Base-by-base conservation (phyloP, 2,113 vertebrate species). In the Embiotoca jacksoni region DNA sequence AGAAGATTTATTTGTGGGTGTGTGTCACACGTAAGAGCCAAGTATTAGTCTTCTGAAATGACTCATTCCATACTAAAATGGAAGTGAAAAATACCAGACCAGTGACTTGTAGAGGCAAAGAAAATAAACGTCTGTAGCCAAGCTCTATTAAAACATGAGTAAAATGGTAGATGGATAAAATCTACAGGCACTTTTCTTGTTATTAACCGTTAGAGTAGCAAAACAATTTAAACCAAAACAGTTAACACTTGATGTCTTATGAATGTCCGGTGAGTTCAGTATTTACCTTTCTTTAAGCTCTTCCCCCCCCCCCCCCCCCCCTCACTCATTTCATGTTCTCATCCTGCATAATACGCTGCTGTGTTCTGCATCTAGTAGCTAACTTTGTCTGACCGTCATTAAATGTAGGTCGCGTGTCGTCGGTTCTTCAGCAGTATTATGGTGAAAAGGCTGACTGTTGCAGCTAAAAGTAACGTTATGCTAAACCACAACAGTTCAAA, bases 1-100 rank as follows among this genome's bases (percentile, higher is more conserved):
- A 80, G 46, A 85, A 78, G 50, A 78, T 89, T 84, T 69, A 81
- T 32, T 37, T 7, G 64, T 63, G 73, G 75, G 68, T 73, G 62
- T 61, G 69, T 58, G 67, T 62, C 49, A 52, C 23, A 72, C 9
- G 11, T 49, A 16, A 60, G 30, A 69, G 59, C 64, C 49, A 73
- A 77, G 73, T 32, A 70, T 72, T 71, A 77, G 67, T 77, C 71
- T 58, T 62, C 39, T 60, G 73, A 66, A 75, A 80, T 75, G 41
- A 81, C 49, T 75, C 61, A 67, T 54, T 54, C 55, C 41, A 6
- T 71, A 60, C 73, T 77, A 57, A 84, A 80, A 67, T 6, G 0
- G 6, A 37, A 47, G 35, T 6, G 37, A 8, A 31, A 36, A 76
- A 46, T n/a, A 37, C 13, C 47, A 74, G 55, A 16, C 32, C 3